These are phyloP conservation scores for Choristoneura rosaceana DNA, from an alignment of 2,888 invertebrate species.

Conservation along the genomic window DNA sequence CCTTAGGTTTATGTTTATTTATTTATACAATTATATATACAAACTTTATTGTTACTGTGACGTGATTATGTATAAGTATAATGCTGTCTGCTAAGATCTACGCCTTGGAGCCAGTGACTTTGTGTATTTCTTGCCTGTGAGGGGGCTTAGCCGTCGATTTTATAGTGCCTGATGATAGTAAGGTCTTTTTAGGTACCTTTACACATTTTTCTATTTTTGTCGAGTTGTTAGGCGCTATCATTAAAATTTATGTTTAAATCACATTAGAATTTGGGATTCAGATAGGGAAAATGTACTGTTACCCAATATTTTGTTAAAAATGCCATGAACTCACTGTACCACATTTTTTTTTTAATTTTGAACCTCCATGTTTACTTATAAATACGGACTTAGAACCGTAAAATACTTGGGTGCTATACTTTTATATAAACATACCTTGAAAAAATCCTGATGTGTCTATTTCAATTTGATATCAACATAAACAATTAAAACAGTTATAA, in stretches of 20 bases:
- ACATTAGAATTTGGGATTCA: background rate
- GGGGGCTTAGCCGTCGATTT: slow-evolving; percentile 22
- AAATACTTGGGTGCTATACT: slow-evolving; percentile 5
- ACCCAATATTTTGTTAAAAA: background rate
- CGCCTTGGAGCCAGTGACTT: slow-evolving; percentile 16
- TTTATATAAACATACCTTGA: too few relatives aligned
- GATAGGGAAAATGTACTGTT: background rate
- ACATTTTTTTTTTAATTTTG: background rate
- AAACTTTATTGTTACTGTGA: slow-evolving; percentile 11
- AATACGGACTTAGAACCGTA: background rate
- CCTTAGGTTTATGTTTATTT: slow-evolving; percentile 26
- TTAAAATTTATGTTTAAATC: background rate
- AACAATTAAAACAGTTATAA: too few relatives aligned
- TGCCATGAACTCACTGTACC: background rate
- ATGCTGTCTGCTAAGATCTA: slow-evolving; percentile 20
- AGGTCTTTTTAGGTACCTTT: slow-evolving; percentile 26
- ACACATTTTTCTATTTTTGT: background rate
- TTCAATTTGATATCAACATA: background rate
- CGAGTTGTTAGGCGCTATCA: background rate
- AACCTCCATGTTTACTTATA: background rate
- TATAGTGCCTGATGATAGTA: slow-evolving; percentile 38
- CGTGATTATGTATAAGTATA: slow-evolving; percentile 15
- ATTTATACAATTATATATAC: slow-evolving; percentile 18
- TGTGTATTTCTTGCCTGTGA: slow-evolving; percentile 22
- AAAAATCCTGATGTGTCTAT: too few relatives aligned